Evolutionary conservation across 2,113 vertebrate genomes (phyloP), one percentile per base, ranked within the genome.

Genomic region (Hoplias malabaricus): DNA sequence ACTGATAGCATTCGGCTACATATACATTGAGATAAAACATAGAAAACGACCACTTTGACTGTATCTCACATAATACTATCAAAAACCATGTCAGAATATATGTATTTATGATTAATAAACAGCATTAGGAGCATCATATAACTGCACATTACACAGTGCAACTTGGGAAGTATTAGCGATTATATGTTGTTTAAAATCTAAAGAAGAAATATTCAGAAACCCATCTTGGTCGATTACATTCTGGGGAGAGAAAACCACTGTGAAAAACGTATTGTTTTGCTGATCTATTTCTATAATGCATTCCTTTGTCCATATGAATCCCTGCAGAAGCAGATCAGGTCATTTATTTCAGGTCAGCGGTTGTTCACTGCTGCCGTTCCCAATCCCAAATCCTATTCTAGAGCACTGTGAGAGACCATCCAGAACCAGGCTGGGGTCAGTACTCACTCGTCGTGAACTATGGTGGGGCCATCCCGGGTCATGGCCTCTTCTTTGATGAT

Each of bases 391-490:
- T 27, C 27, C 56, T 16, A 61, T 34, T n/a, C 0, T 14, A 12
- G 16, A 59, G 36, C 1, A 50, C 57, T 14, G 38, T 5, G 33
- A 23, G 21, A 59, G 31, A 14, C 27, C 14, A 4, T 8, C 14
- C 25, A 19, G 0, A 2, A 4, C 42, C 13, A 21, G n/a, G 21
- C 42, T 29, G 27, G 19, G 11, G 19, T 46, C 38, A 11, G 82
- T 34, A 94, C 96, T 86, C 92, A 98, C 96, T 98, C 96, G 79
- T 98, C 95, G 1, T 98, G 96, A 85, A 98, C 91, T 86, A 98
- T 95, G 86, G 96, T 98, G 81, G 97, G 95, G 85, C 96, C 96
- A 65, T 98, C 96, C 62, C 94, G 90, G 33, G 91, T 93, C 89
- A 95, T 94, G 77, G 95, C 94, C 91, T 97, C 95, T 92, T 96